These are phyloP conservation scores for Callocephalon fimbriatum DNA, from an alignment of 2,113 vertebrate species.

Conservation along the genomic window DNA sequence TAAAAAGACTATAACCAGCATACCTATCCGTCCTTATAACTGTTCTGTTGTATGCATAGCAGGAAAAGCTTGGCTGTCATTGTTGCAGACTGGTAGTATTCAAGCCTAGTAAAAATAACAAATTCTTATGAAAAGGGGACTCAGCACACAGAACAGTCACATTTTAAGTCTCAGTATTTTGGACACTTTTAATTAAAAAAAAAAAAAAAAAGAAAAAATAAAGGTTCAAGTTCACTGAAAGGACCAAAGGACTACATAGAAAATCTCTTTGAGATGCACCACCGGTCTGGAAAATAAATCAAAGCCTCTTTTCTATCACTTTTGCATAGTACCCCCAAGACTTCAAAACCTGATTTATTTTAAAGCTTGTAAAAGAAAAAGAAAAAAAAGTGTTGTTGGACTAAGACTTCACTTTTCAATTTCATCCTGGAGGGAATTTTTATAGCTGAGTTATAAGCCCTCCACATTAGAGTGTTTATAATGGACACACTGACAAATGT, in stretches of 20 bases:
- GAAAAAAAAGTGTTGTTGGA: neutral
- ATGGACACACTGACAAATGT: slow-evolving; percentile 60
- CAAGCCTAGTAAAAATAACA: neutral
- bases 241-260: neutral
- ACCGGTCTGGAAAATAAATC: neutral
- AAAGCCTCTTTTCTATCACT: neutral
- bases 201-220: neutral
- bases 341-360: slow-evolving; percentile 23
- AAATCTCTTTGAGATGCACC: neutral
- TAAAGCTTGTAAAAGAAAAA: neutral
- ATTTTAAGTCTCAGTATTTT: neutral
- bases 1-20: neutral
- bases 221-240: neutral
- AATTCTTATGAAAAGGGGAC: neutral
- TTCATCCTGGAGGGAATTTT: slow-evolving; percentile 54
- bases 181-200: neutral
- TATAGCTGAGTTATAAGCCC: slow-evolving; percentile 52
- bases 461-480: slow-evolving; percentile 43
- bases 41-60: neutral
- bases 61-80: neutral
- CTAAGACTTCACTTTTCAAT: slow-evolving; percentile 32
- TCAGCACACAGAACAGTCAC: neutral
- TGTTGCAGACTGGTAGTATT: neutral
- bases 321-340: neutral
- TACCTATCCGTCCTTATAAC: neutral